Conservation (phyloP, 2,113 vertebrate genomes). For the Syngnathus typhle region DNA sequence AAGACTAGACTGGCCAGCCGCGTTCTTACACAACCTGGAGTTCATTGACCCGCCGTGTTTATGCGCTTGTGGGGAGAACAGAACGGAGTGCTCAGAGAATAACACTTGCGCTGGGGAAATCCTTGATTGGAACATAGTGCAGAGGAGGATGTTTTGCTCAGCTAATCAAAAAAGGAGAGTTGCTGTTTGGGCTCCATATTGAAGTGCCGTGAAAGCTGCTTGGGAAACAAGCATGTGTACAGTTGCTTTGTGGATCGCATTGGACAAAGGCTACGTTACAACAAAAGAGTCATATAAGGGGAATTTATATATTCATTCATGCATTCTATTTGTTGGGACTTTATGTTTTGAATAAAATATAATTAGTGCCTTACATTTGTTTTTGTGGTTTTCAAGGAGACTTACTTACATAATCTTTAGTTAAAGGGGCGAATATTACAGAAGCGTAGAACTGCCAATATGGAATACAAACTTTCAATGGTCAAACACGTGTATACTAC, state of each 20-base stretch:
- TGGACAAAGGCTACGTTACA: not conserved
- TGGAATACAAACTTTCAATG: no score
- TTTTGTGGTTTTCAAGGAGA: no score
- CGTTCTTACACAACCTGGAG: slow-evolving; percentile 55
- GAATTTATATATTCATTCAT: no score
- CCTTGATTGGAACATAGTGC: slow-evolving; percentile 37
- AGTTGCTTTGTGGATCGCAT: slow-evolving; percentile 22
- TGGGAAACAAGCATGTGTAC: not conserved
- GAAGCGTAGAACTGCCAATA: no score
- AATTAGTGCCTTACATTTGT: no score
- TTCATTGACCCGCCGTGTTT: slow-evolving; percentile 47
- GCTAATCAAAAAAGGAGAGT: slow-evolving; percentile 39
- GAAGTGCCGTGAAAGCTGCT: not conserved
- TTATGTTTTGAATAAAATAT: no score
- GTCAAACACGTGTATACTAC: no score
- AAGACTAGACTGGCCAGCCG: slow-evolving; percentile 24
- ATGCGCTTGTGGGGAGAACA: slow-evolving; percentile 38
- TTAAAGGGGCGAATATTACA: no score
- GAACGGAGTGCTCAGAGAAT: slow-evolving; percentile 12
- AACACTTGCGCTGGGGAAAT: slow-evolving; percentile 43
- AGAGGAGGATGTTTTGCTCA: slow-evolving; percentile 43
- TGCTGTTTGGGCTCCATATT: slow-evolving; percentile 13
- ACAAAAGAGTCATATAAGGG: no score
- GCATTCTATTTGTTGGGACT: no score
- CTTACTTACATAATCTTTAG: no score